A percentile compares a stretch with the other conserved stretches of the same genome.
These are phyloP conservation scores for Smutsia gigantea DNA, from an alignment of 2,797 vertebrate genomes.

Conservation along the genomic window DNA sequence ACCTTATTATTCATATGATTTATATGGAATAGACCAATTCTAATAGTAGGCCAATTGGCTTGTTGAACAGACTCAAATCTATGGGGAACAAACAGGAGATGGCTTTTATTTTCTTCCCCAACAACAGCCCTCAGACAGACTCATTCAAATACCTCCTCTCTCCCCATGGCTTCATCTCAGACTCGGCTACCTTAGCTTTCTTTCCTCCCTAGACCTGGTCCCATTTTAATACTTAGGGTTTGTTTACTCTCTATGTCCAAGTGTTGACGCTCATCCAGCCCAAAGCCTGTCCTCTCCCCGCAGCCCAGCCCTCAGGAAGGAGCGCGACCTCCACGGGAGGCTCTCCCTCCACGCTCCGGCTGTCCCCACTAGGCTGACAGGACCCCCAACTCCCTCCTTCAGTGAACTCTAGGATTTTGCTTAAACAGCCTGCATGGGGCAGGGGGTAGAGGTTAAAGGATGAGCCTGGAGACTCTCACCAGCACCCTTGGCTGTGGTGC, in stretches of 20 bases:
- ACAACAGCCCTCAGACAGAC: background rate
- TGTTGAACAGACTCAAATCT: background rate
- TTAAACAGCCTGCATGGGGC: background rate
- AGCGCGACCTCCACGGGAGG: too few relatives aligned
- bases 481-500: background rate
- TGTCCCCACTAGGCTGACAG: background rate
- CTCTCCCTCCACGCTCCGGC: background rate
- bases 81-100: background rate
- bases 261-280: background rate
- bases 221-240: background rate
- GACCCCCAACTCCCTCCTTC: background rate
- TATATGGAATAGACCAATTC: background rate
- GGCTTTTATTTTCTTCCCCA: background rate
- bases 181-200: background rate
- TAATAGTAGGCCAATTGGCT: background rate
- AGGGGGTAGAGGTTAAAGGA: background rate
- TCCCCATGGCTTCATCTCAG: background rate
- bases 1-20: background rate
- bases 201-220: background rate
- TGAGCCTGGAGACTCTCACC: background rate
- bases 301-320: too few relatives aligned
- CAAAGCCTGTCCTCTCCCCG: too few relatives aligned
- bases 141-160: background rate
- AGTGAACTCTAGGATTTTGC: background rate
- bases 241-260: background rate